Conservation (phyloP, 2,888 invertebrate genomes). For the Embidobia sp. region DNA sequence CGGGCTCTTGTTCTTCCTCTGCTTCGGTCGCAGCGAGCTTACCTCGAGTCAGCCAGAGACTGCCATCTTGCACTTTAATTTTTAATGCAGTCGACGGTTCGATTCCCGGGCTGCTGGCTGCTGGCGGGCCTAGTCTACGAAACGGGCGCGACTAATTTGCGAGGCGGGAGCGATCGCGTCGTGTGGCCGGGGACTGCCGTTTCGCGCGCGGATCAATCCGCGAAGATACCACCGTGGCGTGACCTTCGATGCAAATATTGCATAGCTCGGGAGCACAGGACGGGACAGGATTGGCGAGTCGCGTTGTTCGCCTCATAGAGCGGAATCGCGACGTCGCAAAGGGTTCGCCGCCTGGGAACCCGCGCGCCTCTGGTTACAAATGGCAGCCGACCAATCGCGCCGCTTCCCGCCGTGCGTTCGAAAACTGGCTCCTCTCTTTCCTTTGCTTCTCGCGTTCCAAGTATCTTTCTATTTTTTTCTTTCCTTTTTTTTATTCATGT, state of each 20-base stretch:
- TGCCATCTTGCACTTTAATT: slow-evolving; percentile 61
- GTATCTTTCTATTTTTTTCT: no score
- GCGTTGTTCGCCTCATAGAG: slow-evolving; percentile 36
- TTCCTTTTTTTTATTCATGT: no score
- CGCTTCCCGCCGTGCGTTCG: slow-evolving; percentile 15
- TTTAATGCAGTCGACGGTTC: slow-evolving; percentile 54
- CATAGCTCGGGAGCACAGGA: slow-evolving; percentile 47
- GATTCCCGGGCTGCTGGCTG: slow-evolving; percentile 35
- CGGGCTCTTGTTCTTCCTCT: no score
- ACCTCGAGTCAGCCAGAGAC: slow-evolving; percentile 52
- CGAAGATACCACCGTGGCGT: slow-evolving; percentile 43
- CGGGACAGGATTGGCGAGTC: slow-evolving; percentile 40
- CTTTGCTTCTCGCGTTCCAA: no score
- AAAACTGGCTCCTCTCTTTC: no score
- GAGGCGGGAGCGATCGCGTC: slow-evolving; percentile 18
- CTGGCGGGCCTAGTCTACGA: slow-evolving; percentile 25
- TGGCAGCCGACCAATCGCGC: slow-evolving; percentile 8
- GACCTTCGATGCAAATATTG: slow-evolving; percentile 57
- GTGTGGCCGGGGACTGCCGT: no score
- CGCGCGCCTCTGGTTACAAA: slow-evolving; percentile 11
- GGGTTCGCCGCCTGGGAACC: not conserved
- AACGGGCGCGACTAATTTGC: slow-evolving; percentile 2
- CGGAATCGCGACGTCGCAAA: slow-evolving; percentile 33
- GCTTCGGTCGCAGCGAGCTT: no score
- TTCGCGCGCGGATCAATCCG: slow-evolving; percentile 49